phyloP scores from a whole-genome alignment of 2,113 vertebrate genomes.

The Zingel zingel region DNA sequence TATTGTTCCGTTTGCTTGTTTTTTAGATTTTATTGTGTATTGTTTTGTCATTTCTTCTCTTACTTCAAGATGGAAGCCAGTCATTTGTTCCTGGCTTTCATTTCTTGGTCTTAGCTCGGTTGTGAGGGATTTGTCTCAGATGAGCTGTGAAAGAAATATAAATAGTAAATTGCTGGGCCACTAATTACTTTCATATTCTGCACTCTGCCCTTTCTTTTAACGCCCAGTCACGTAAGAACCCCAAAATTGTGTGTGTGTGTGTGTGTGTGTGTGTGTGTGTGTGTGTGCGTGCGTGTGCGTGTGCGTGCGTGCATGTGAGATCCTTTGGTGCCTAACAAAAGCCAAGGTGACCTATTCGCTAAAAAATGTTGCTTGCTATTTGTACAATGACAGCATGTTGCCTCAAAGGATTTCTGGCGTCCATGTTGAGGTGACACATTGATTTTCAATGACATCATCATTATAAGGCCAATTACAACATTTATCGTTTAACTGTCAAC shows the following conservation, averaged over 20 bases:
- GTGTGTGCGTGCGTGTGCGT: neutral
- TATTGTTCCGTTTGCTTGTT: conserved; percentile 15
- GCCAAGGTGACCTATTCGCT: conserved; percentile 65
- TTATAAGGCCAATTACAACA: conserved; percentile 42
- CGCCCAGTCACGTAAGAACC: conserved; percentile 30
- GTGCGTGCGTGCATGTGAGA: neutral
- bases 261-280: conserved; percentile 15
- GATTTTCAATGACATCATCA: conserved; percentile 65
- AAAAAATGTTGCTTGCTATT: conserved; percentile 68
- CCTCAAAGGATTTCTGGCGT: conserved; percentile 55
- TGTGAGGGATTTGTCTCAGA: conserved; percentile 56
- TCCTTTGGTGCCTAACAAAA: conserved; percentile 27
- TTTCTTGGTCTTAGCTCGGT: conserved; percentile 23
- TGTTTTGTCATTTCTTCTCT: conserved; percentile 26
- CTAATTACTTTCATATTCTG: conserved; percentile 74
- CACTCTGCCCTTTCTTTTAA: conserved; percentile 47
- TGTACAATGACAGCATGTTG: conserved; percentile 58
- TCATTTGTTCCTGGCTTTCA: conserved; percentile 50
- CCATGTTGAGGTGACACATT: conserved; percentile 52
- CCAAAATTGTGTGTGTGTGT: conserved; percentile 8
- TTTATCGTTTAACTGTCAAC: conserved; percentile 45
- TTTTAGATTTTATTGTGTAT: conserved; percentile 25
- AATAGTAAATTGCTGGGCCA: conserved; percentile 61
- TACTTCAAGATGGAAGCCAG: conserved; percentile 25
- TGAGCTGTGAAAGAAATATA: conserved; percentile 66